Evolutionary conservation across 2,888 invertebrate genomes (phyloP), one percentile per base, ranked within the genome.

Genomic region (Gastracanthus pulcherrimus): DNA sequence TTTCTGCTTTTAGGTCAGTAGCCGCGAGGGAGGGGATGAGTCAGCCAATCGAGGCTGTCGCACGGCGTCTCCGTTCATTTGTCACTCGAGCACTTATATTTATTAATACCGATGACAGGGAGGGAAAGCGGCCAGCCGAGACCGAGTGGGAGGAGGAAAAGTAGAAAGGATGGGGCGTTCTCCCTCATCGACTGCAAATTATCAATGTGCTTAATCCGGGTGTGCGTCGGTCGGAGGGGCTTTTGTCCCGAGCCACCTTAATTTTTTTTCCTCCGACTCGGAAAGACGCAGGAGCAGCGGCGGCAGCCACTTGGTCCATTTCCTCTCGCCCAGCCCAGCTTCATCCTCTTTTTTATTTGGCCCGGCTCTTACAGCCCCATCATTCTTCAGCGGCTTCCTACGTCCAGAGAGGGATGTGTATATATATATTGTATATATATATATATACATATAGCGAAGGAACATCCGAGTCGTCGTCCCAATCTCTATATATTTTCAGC

Each of bases 291-390:
- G 16, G 29, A 31, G 31, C n/a, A 55, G 51, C 67, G 11, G 16
- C 38, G 69, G 19, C 16, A 55, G 41, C 64, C 70, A 70, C 77
- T 77, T 36, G 77, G 70, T 70, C 62, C 77, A 62, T 58, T 76
- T 76, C 76, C 67, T 38, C 36, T 23, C 41, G 41, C 71, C 4
- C 41, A 11, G 29, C n/a, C 72, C 58, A 16, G 34, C 1, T 19
- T 66, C 45, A 48, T 62, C 60, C 76, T 41, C 58, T 48, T 64
- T 78, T 79, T 66, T 66, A 79, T 72, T 79, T 58, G 51, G 16
- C 55, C 64, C 7, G 29, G 41, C 38, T 60, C 62, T 62, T 9
- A n/a, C n/a, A 36, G 55, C 19, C 38, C 71, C 55, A 62, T 70
- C 45, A 45, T 45, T 76, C 76, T 76, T 69, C 26, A 11, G 26